Conservation (phyloP, 1,140 invertebrate species). For the Hypsibius dujardini region DNA sequence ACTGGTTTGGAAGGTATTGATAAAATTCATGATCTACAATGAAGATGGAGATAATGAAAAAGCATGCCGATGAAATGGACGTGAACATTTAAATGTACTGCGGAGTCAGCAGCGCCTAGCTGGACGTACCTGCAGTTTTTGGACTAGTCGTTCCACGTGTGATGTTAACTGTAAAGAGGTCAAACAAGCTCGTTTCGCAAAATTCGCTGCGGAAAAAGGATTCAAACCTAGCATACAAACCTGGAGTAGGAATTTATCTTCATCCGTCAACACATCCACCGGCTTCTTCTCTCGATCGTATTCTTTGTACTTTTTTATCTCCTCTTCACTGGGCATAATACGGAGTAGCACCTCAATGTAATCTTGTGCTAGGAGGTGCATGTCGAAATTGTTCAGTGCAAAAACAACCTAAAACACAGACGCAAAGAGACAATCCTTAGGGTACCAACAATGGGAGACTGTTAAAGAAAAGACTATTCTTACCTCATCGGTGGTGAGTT, state of each 20-base stretch:
- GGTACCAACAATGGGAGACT: no score
- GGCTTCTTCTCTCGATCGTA: conserved; percentile 77
- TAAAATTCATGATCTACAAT: conserved; percentile 94
- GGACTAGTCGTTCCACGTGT: conserved; percentile 81
- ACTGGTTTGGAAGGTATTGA: conserved; percentile 88
- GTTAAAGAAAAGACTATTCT: no score
- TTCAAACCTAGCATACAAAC: conserved; percentile 19
- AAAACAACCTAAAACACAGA: no score
- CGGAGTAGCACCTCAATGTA: conserved; percentile 81
- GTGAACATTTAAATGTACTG: no score
- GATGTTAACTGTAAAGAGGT: conserved; percentile 60
- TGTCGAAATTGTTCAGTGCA: conserved; percentile 79
- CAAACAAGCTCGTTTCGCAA: conserved; percentile 36
- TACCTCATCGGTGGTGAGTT: conserved; percentile 76
- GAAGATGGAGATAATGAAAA: no score
- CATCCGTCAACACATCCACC: conserved; percentile 70
- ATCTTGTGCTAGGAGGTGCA: conserved; percentile 73
- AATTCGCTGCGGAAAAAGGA: neutral
- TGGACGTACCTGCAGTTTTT: conserved; percentile 83
- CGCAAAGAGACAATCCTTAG: no score
- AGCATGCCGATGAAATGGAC: no score
- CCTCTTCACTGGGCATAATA: conserved; percentile 83
- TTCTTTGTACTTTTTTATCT: conserved; percentile 80
- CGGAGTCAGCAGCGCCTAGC: no score
- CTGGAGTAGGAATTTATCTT: conserved; percentile 56